A percentile compares a stretch with the other conserved stretches of the same genome.
Evolutionary conservation across 2,797 vertebrate species (phyloP).

Genomic region (Pangasius macronema): DNA sequence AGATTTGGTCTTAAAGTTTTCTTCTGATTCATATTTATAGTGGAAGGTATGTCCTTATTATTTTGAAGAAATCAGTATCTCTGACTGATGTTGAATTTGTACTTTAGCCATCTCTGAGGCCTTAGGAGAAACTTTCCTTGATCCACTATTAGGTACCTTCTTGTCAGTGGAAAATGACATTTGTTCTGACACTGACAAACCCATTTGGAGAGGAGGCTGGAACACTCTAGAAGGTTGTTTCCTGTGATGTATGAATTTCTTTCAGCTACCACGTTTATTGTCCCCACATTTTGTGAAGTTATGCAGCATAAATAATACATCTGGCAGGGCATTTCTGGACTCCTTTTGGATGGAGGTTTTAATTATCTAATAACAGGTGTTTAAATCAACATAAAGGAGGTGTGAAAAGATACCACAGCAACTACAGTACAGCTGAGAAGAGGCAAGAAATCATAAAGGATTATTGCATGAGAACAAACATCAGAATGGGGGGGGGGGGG

Average conservation of each 20-base stretch:
- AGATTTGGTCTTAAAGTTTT: background rate
- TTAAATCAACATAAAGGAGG: background rate
- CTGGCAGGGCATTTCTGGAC: background rate
- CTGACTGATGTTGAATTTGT: background rate
- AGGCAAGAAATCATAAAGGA: background rate
- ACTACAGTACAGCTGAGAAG: background rate
- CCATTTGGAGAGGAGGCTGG: background rate
- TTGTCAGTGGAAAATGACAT: background rate
- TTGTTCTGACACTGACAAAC: background rate
- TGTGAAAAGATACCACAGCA: background rate
- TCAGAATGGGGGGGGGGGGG: background rate
- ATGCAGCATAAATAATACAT: background rate
- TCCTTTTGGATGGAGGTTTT: background rate
- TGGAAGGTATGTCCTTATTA: background rate
- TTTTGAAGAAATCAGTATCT: background rate
- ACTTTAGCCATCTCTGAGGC: background rate
- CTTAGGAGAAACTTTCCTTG: background rate
- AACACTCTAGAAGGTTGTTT: background rate
- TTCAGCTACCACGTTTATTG: background rate
- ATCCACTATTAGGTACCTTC: background rate
- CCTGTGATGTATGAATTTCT: background rate
- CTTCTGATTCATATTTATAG: background rate
- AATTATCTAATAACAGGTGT: background rate
- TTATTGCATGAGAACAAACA: conserved; percentile 1
- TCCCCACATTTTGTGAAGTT: background rate